Base-by-base conservation (phyloP, 2,888 invertebrate species). In the Argyresthia goedartella region DNA sequence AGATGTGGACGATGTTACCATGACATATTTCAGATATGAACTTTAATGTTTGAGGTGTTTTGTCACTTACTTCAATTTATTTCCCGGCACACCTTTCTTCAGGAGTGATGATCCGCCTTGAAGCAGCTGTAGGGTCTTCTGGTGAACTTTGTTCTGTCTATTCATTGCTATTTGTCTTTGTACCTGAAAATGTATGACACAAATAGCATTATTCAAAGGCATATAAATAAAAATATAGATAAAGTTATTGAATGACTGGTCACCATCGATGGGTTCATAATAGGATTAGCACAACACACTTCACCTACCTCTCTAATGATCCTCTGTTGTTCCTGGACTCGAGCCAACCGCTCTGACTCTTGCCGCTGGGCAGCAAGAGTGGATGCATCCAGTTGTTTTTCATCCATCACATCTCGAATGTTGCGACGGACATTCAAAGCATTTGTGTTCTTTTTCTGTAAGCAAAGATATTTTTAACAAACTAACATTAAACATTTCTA, bases 351-450 rank as follows among this genome's bases (percentile, higher is more conserved):
- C 76, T 98, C 97, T 58, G 95, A 93, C 85, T 98, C 98, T 72
- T 96, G 96, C 36, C 95, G 88, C 73, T 98, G 98, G 0, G 98
- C 98, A 25, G 93, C 93, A 52, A 97, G 79, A 1, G 98, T 98
- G 11, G 95, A 94, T 56, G 95, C 95, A 71, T 98, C 98, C 57
- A 98, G 80, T 69, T 97, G 95, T 56, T 94, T 95, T 66, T 97
- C 97, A 67, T 95, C 94, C 91, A 97, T 93, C 8, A 98, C 97
- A 81, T 97, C 96, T 53, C 97, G 90, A 61, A 96, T 96, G 69
- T 96, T 96, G 56, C 94, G 90, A 43, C 96, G 88, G 67, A 95
- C 89, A 73, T 93, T 93, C 13, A 89, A 65, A 59, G 87, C 79
- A 66, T 73, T 82, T 10, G 74, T 57, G 56, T 81, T 85, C 57